Conservation (phyloP, 1,140 invertebrate species). For the Hyposmocoma kahamanoa region DNA sequence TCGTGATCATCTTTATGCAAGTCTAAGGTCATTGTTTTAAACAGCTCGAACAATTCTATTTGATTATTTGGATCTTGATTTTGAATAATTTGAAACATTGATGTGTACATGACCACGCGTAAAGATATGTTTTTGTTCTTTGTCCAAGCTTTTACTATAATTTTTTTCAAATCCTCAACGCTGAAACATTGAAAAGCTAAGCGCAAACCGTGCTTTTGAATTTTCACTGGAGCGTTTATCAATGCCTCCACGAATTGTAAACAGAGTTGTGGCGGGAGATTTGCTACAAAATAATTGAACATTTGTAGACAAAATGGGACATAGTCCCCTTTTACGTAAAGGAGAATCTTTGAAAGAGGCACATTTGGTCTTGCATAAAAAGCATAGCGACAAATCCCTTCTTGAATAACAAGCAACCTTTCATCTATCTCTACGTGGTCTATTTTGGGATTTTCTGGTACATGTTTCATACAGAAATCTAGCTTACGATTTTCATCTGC, state of each 20-base stretch:
- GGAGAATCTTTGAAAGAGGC: slow-evolving; percentile 23
- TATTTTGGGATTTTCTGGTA: slow-evolving; percentile 37
- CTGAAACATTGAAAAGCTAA: slow-evolving; percentile 39
- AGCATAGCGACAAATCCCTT: slow-evolving; percentile 35
- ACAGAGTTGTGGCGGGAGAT: slow-evolving; percentile 26
- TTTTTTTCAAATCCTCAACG: slow-evolving; percentile 26
- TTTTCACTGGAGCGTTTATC: slow-evolving; percentile 35
- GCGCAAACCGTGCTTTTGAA: slow-evolving; percentile 48
- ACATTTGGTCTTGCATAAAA: slow-evolving; percentile 41
- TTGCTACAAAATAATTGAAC: slow-evolving; percentile 34
- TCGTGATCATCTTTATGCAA: slow-evolving; percentile 28
- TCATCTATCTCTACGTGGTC: slow-evolving; percentile 22
- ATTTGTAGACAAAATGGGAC: slow-evolving; percentile 36
- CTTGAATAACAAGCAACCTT: slow-evolving; percentile 29
- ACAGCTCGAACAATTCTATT: slow-evolving; percentile 23
- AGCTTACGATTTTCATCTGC: slow-evolving; percentile 26
- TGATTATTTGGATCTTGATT: slow-evolving; percentile 12
- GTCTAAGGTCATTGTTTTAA: slow-evolving; percentile 30
- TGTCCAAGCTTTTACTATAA: slow-evolving; percentile 33
- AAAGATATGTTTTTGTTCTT: slow-evolving; percentile 45
- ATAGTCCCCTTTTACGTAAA: slow-evolving; percentile 50
- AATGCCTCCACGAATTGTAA: slow-evolving; percentile 34
- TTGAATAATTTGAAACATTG: slow-evolving; percentile 27
- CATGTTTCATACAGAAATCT: slow-evolving; percentile 35
- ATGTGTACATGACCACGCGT: slow-evolving; percentile 32